These are phyloP conservation scores for Chelonus insularis DNA, from an alignment of 1,140 invertebrate genomes.

Conservation along the genomic window DNA sequence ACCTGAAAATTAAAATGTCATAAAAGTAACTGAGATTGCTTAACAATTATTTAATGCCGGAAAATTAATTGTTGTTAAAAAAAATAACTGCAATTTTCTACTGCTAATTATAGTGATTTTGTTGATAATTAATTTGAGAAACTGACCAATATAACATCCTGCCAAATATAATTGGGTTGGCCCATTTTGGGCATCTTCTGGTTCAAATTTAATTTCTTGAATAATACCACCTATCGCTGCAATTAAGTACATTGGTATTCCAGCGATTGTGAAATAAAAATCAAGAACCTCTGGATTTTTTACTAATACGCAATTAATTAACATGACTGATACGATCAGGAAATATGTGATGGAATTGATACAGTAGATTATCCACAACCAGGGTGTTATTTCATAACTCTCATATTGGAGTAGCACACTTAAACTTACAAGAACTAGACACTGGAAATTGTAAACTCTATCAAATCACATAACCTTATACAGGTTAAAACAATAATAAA, in stretches of 20 bases:
- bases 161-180: conserved; percentile 30
- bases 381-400: conserved; percentile 36
- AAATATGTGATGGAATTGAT: conserved; percentile 38
- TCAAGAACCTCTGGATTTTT: conserved; percentile 22
- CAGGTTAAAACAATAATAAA: neutral
- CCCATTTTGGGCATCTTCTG: conserved; percentile 7
- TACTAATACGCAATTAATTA: conserved; percentile 25
- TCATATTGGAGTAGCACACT: conserved; percentile 30
- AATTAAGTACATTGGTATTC: conserved; percentile 31
- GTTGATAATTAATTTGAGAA: no score
- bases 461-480: neutral
- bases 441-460: neutral
- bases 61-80: no score
- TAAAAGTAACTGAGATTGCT: neutral
- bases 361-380: conserved; percentile 43
- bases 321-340: conserved; percentile 28
- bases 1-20: neutral
- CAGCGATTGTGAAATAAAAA: conserved; percentile 30
- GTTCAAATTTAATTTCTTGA: conserved; percentile 11
- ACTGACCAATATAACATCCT: conserved; percentile 23
- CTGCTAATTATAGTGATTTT: no score
- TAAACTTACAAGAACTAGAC: conserved; percentile 18
- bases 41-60: no score
- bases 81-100: no score
- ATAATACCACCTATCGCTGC: conserved; percentile 30